phyloP scores from a whole-genome alignment of 2,113 vertebrate species.

The Parus major region DNA sequence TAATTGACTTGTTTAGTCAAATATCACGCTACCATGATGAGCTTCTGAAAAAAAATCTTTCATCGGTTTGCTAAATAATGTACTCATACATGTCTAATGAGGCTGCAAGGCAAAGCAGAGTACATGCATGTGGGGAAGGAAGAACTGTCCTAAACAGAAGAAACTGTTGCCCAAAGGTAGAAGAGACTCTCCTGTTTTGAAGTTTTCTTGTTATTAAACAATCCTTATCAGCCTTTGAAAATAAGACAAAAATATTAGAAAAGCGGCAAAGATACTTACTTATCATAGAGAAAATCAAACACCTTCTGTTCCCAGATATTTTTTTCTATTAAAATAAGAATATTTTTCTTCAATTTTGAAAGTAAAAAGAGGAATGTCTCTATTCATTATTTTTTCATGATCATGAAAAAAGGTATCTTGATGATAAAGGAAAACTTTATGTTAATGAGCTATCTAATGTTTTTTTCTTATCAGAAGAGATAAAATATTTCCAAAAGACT shows the following conservation, averaged over 20 bases:
- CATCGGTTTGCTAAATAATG: constrained; percentile 1
- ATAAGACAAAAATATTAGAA: background rate
- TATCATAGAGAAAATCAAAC: background rate
- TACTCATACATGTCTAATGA: constrained; percentile 22
- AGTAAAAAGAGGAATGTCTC: background rate
- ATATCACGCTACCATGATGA: constrained; percentile 1
- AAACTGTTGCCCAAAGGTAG: background rate
- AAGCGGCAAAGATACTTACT: background rate
- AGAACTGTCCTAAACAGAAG: background rate
- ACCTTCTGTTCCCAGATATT: background rate
- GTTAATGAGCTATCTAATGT: background rate
- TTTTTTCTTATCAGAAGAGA: background rate
- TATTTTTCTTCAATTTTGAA: background rate
- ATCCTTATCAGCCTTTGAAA: background rate
- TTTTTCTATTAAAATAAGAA: background rate
- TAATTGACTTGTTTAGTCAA: constrained; percentile 56
- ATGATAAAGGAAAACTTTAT: background rate
- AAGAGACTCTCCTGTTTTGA: background rate
- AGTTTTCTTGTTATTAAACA: background rate
- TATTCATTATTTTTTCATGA: background rate
- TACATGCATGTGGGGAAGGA: background rate
- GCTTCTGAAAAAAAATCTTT: background rate
- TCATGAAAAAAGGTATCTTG: background rate
- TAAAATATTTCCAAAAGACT: background rate
- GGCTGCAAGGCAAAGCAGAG: background rate